Evolutionary conservation across 1,140 invertebrate species (phyloP), one percentile per base, ranked within the genome.

Genomic region (Drosophila erecta): DNA sequence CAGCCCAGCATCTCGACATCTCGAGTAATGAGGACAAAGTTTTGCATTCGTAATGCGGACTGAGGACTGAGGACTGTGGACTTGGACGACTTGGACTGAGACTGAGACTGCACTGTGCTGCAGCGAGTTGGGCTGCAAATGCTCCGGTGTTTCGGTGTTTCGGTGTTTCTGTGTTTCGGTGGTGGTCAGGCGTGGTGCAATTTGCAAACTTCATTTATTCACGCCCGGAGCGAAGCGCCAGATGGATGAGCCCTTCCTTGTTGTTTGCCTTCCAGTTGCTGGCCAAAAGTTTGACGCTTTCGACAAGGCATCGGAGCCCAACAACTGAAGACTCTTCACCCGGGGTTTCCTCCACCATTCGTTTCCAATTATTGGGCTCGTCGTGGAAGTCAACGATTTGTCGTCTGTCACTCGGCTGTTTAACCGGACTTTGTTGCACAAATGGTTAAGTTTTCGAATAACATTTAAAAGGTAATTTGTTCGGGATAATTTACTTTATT

Each of bases 131-230:
- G 37, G 51, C 37, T 49, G 61, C 38, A 57, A 58, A 30, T 30
- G 30, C 10, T 30, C 10, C 30, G 30, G 30, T 30, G 30, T 30
- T 30, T 30, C 30, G 30, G 30, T 30, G 30, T 24, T 24, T 24
- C 17, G 0, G 17, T 17, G 1, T 5, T 27, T 27, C 27, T 30
- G 27, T 58, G 37, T 69, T 76, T 66, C 56, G 84, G 53, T 79
- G 84, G 84, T 89, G 84, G 84, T 89, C 84, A 87, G 84, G 84
- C 84, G 76, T 89, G 84, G 79, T 89, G 84, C 84, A 87, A 87
- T 87, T 89, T 87, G 84, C 84, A 89, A 89, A 89, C 84, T 89
- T 89, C 84, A 89, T 89, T 89, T 89, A 89, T 89, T 89, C 85
- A 89, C 84, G 84, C 84, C 84, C 81, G 72, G 47, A 84, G 85